A percentile compares a stretch with the other conserved stretches of the same genome.
Conservation (phyloP, 2,888 invertebrate genomes). For the Endomychus coccineus region DNA sequence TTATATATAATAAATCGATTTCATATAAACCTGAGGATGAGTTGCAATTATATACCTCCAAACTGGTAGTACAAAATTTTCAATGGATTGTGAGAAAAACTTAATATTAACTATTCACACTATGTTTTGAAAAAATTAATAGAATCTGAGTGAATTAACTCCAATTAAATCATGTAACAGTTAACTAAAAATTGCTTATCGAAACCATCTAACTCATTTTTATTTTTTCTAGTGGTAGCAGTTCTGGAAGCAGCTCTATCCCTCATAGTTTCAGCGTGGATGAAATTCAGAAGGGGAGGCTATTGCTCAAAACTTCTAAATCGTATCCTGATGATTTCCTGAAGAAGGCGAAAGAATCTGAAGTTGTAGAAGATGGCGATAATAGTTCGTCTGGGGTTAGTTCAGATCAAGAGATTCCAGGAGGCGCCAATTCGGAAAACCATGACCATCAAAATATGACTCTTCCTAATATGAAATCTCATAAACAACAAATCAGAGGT, state of each 20-base stretch:
- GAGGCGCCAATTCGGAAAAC: slow-evolving; percentile 48
- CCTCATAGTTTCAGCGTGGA: slow-evolving; percentile 83
- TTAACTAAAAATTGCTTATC: too few species aligned
- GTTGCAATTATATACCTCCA: too few species aligned
- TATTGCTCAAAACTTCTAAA: slow-evolving; percentile 76
- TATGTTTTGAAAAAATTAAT: too few species aligned
- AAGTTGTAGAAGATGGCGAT: slow-evolving; percentile 65
- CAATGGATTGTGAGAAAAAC: too few species aligned
- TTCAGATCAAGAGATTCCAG: slow-evolving; percentile 70
- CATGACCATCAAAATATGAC: slow-evolving; percentile 28
- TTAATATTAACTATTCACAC: too few species aligned
- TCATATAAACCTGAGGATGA: too few species aligned
- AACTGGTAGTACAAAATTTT: too few species aligned
- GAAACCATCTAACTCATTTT: too few species aligned
- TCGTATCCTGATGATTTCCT: slow-evolving; percentile 79
- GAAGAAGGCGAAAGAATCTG: slow-evolving; percentile 43
- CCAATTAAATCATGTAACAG: too few species aligned
- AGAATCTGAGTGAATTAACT: too few species aligned
- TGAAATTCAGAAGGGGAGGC: slow-evolving; percentile 81
- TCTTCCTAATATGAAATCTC: slow-evolving; percentile 31
- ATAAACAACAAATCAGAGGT: too few species aligned
- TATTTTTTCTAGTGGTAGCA: slow-evolving; percentile 56
- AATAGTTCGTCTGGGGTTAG: slow-evolving; percentile 85
- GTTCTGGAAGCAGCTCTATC: slow-evolving; percentile 63
- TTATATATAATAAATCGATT: too few species aligned